Percentiles rank a stretch among this genome's conserved stretches.
phyloP scores from a whole-genome alignment of 2,888 invertebrate genomes.

The Cryptophagus acutangulus region DNA sequence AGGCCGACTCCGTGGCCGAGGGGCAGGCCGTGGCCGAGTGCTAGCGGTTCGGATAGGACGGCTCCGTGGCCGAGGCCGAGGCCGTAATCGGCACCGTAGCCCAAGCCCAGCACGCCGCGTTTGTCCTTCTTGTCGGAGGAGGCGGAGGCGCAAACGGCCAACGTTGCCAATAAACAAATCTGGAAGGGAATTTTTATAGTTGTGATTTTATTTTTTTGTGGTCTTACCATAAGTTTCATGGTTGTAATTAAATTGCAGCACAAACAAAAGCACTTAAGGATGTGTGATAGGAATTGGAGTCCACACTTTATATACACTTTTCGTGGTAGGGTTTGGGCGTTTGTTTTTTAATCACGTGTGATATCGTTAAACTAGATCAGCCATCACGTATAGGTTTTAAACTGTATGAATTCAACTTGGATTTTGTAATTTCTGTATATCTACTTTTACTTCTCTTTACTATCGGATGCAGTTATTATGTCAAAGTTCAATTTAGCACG shows the following conservation, averaged over 20 bases:
- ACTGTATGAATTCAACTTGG: conserved; percentile 18
- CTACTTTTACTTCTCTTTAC: conserved; percentile 23
- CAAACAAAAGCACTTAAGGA: conserved; percentile 20
- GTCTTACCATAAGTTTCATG: conserved; percentile 31
- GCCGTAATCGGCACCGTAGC: conserved; percentile 21
- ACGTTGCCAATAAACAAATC: conserved; percentile 23
- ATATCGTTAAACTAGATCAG: conserved; percentile 31
- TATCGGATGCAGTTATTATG: too few species aligned
- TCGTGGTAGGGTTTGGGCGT: conserved; percentile 29
- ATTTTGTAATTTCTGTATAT: conserved; percentile 24
- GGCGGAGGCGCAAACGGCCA: conserved; percentile 25
- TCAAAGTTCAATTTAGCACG: too few species aligned
- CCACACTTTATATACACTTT: conserved; percentile 24
- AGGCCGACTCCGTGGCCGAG: conserved; percentile 5
- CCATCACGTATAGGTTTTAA: conserved; percentile 22
- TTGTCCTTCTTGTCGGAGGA: conserved; percentile 29
- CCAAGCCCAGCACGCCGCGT: conserved; percentile 31
- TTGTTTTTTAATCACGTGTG: conserved; percentile 30
- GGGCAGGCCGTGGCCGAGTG: conserved; percentile 10
- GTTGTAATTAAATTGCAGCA: conserved; percentile 10
- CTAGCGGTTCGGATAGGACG: conserved; percentile 5
- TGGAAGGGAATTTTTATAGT: conserved; percentile 13
- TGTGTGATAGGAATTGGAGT: conserved; percentile 23
- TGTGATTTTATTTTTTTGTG: background rate
- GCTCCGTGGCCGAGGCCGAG: conserved; percentile 16